Base-by-base conservation (phyloP, 2,888 invertebrate species). In the Psylliodes chrysocephalus region DNA sequence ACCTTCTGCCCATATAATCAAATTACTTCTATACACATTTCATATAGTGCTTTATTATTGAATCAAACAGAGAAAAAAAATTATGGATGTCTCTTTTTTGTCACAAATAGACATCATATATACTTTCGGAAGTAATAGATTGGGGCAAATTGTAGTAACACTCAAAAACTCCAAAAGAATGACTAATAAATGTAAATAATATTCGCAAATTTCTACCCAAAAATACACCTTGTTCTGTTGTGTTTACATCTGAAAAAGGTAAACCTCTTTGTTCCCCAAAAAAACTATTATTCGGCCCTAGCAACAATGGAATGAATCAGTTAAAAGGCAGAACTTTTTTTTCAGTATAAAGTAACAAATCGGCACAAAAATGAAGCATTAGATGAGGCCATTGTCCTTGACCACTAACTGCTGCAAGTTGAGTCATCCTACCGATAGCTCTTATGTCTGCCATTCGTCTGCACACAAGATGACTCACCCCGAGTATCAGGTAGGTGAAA, bases 321-420 rank as follows among this genome's bases (percentile, higher is more conserved):
- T 49, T n/a, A 22, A 22, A 22, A 49, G 49, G 28, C 46, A 28
- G 14, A 25, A 14, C 15, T 49, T 49, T 46, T 46, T 22, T 46
- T 49, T 15, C 14, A 15, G 12, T 14, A 49, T 49, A 30, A 28
- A 12, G 30, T 15, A 28, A 49, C 49, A 49, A 49, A 49, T 49
- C 28, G 17, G 49, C 49, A n/a, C n/a, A 49, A 49, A 49, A 49
- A 49, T 49, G 28, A 49, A 49, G 15, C 49, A 28, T 49, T 49
- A 49, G 46, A 46, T 46, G 46, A 22, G 49, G 74, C 73, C 70
- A 74, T 75, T 78, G 77, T 72, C 77, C 78, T 79, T 78, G 78
- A 77, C 76, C 76, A 77, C 73, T 76, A 76, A 72, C 73, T 74
- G 56, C 40, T 68, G 60, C 60, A 64, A 56, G 65, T 64, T 68